Conservation (phyloP, 2,113 vertebrate genomes). For the Vicugna pacos region DNA sequence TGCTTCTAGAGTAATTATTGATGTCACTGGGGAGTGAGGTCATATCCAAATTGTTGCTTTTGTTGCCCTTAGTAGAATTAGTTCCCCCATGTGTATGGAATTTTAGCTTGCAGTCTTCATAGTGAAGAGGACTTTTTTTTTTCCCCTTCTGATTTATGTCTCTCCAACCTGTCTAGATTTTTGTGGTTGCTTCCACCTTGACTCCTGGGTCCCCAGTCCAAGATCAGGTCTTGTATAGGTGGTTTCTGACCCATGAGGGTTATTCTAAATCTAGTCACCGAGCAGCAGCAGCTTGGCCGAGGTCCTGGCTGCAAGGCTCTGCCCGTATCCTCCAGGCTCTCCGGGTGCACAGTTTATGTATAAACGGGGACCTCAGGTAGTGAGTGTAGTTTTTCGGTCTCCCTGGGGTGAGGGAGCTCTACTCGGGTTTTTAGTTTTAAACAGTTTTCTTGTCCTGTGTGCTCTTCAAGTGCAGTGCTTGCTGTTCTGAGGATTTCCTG, state of each 20-base stretch:
- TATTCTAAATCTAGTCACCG: neutral
- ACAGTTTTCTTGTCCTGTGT: neutral
- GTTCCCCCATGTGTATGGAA: neutral
- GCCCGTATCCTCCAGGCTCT: neutral
- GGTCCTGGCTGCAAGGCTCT: neutral
- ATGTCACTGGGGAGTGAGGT: neutral
- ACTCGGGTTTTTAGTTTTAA: neutral
- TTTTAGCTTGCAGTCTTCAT: neutral
- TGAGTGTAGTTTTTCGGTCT: neutral
- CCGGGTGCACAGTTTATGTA: neutral
- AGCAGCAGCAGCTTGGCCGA: neutral
- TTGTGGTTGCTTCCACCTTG: neutral
- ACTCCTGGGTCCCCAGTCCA: neutral
- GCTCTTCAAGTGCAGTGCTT: neutral
- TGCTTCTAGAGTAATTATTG: neutral
- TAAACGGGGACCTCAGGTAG: neutral
- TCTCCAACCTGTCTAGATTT: neutral
- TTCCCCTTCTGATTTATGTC: neutral
- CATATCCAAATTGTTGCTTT: neutral
- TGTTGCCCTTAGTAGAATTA: neutral
- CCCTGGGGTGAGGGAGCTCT: neutral
- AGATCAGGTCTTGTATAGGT: neutral
- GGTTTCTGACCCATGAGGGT: neutral
- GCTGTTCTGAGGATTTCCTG: neutral
- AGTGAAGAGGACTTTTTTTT: neutral